These are phyloP conservation scores for Drosophila baimaii DNA, from an alignment of 1,140 invertebrate genomes.

Conservation along the genomic window DNA sequence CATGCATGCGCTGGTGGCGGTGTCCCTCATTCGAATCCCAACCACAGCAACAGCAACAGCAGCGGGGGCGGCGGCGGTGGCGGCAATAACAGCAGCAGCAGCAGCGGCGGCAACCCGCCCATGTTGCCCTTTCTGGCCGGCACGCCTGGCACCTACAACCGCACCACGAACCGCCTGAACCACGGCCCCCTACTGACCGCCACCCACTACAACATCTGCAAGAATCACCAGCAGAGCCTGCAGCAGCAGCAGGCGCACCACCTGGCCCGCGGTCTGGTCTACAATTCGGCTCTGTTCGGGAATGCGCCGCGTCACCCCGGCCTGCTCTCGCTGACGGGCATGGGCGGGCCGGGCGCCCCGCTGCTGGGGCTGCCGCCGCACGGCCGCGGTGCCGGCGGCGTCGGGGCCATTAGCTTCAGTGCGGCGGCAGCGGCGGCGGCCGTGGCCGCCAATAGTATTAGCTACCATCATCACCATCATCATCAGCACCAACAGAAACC, in stretches of 20 bases:
- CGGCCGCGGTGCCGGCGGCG: constrained; percentile 22
- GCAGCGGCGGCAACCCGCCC: constrained; percentile 50
- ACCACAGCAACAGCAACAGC: constrained; percentile 25
- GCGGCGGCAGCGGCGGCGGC: constrained; percentile 71
- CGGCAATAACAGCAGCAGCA: constrained; percentile 34
- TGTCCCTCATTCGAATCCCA: constrained; percentile 54
- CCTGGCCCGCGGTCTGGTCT: constrained; percentile 62
- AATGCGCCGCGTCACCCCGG: constrained; percentile 47
- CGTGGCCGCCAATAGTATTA: constrained; percentile 78
- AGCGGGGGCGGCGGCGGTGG: constrained; percentile 5
- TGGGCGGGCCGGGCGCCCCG: constrained; percentile 43
- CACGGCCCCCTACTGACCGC: constrained; percentile 73
- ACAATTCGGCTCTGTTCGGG: constrained; percentile 67
- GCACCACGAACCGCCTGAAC: constrained; percentile 75
- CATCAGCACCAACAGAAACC: constrained; percentile 75
- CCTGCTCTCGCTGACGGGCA: constrained; percentile 35
- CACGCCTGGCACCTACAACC: constrained; percentile 72
- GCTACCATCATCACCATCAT: constrained; percentile 71
- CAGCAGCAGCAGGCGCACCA: constrained; percentile 59
- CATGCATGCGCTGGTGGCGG: constrained; percentile 66
- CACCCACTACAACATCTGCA: constrained; percentile 76
- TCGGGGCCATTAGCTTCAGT: constrained; percentile 58
- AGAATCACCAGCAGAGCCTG: constrained; percentile 66
- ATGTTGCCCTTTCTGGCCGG: constrained; percentile 71
- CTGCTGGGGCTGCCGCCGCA: constrained; percentile 54